Base-by-base conservation (phyloP, 2,113 vertebrate genomes). In the Myxocyprinus asiaticus region DNA sequence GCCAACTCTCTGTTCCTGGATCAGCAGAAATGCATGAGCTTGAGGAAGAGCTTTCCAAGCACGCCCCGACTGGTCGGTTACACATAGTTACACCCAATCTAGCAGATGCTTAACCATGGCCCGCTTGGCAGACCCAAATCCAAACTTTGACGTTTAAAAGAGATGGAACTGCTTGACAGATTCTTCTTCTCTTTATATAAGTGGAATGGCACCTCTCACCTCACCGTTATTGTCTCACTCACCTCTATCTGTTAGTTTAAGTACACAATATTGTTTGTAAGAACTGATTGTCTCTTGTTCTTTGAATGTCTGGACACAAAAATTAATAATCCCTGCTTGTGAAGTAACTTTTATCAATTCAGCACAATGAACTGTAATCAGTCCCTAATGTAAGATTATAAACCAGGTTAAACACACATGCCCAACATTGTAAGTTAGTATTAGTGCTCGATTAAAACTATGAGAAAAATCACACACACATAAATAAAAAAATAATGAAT, bases 11-110 rank as follows among this genome's bases (percentile, higher is more conserved):
- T 99, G 17, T 98, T 96, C 90, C 92, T 99, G 0, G 96, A 99
- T 86, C 95, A 97, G 90, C 96, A 98, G 74, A 96, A 95, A 81
- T 98, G 97, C 88, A 95, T 98, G 98, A 93, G 95, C 68, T 95
- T 97, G 91, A 93, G 95, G 55, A 96, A 93, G 88, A 95, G 86
- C 82, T 98, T 95, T 78, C 96, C 96, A 86, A 96, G 92, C 88
- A 94, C 93, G 0, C 90, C 89, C 0, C 91, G 95, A 4, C 90
- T 98, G 82, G 90, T 94, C 65, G 95, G 96, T 6, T 96, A 91
- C 15, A 88, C 92, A 0, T 99, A 93, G 71, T 71, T 14, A 42
- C 7, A 63, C 11, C 15, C 22, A n/a, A 43, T 65, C 22, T 33
- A 1, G 6, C 10, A 42, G 10, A 2, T 66, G 4, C 11, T 66